Percentiles rank a stretch among this genome's conserved stretches.
These are phyloP conservation scores for Salarias fasciatus DNA, from an alignment of 2,797 vertebrate species.

Conservation along the genomic window DNA sequence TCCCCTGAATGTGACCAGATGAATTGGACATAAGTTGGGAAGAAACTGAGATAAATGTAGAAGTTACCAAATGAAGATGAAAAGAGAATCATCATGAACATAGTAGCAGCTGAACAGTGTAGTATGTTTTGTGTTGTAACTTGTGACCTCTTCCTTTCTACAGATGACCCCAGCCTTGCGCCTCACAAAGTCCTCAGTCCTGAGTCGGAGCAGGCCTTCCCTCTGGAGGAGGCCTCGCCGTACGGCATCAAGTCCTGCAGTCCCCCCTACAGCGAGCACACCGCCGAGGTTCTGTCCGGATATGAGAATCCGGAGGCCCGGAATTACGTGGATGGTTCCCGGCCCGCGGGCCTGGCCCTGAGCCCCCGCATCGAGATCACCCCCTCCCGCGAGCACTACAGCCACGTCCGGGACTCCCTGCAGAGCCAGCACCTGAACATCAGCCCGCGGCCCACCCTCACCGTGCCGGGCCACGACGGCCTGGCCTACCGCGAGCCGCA, in stretches of 20 bases:
- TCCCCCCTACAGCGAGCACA: conserved; percentile 82
- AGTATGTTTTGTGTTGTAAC: not conserved
- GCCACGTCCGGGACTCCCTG: conserved; percentile 89
- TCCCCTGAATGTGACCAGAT: too few species aligned
- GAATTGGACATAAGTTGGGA: too few species aligned
- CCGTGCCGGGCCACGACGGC: conserved; percentile 92
- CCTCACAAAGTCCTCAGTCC: conserved; percentile 90
- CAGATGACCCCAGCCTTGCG: conserved; percentile 92
- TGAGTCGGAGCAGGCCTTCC: conserved; percentile 87
- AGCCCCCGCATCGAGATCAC: conserved; percentile 99
- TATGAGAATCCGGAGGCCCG: conserved; percentile 89
- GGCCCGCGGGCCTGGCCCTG: conserved; percentile 85
- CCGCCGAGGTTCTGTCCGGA: conserved; percentile 84
- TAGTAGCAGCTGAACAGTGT: not conserved
- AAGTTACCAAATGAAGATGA: too few species aligned
- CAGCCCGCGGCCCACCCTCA: conserved; percentile 92
- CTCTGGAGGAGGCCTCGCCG: conserved; percentile 85
- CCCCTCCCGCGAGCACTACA: conserved; percentile 95
- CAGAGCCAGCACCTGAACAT: conserved; percentile 88
- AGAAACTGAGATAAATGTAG: too few species aligned
- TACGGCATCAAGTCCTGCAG: conserved; percentile 91
- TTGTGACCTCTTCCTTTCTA: not conserved
- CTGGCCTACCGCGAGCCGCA: conserved; percentile 91
- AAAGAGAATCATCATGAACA: too few species aligned
- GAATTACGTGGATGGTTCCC: conserved; percentile 86